Conservation (phyloP, 2,797 vertebrate species). For the Betta splendens region DNA sequence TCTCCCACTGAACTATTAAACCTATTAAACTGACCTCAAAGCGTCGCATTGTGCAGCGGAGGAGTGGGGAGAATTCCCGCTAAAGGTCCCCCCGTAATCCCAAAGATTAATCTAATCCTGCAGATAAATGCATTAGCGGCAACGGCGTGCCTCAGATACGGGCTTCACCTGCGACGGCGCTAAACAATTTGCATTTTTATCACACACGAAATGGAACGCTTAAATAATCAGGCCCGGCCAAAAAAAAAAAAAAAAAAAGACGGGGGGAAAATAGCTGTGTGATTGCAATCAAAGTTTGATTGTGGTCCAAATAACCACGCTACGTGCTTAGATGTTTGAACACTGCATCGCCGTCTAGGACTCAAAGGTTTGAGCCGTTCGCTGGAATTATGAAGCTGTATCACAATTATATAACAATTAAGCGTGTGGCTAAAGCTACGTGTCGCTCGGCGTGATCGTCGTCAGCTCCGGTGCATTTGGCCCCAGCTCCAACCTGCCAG, state of each 20-base stretch:
- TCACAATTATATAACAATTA: constrained; percentile 49
- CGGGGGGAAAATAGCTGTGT: constrained; percentile 27
- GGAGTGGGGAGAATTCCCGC: constrained; percentile 9
- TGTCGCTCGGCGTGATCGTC: constrained; percentile 33
- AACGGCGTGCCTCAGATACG: constrained; percentile 7
- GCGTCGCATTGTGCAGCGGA: constrained; percentile 24
- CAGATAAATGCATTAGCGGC: constrained; percentile 35
- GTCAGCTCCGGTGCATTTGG: constrained; percentile 9
- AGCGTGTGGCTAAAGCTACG: constrained; percentile 28
- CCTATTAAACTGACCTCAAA: constrained; percentile 43
- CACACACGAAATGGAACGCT: constrained; percentile 22
- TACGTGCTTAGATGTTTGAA: constrained; percentile 54
- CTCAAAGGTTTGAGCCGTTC: constrained; percentile 22
- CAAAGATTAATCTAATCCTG: constrained; percentile 40
- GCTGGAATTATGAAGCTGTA: constrained; percentile 29
- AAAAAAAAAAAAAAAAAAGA: constrained; percentile 13
- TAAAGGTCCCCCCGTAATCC: constrained; percentile 33
- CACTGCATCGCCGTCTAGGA: constrained; percentile 52
- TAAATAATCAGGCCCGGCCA: constrained; percentile 14
- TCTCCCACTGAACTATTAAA: constrained; percentile 38
- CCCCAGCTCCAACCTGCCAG: constrained; percentile 12
- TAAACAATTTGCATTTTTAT: constrained; percentile 40
- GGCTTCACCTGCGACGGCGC: constrained; percentile 18
- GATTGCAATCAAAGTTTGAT: constrained; percentile 59
- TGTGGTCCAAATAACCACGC: constrained; percentile 34